Conservation (phyloP, 2,888 invertebrate species). For the Nezara viridula region DNA sequence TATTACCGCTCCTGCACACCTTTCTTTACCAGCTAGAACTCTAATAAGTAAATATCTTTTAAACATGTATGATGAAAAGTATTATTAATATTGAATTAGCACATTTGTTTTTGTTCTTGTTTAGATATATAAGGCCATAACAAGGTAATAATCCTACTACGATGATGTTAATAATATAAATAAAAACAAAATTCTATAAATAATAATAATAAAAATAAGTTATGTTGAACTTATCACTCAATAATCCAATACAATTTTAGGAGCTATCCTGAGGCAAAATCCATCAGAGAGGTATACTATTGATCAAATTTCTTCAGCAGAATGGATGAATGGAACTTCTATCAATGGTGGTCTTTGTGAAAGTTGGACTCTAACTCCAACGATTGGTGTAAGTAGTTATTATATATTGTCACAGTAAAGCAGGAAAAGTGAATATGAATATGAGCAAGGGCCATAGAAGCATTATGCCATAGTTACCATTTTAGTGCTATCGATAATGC, state of each 20-base stretch:
- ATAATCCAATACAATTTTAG: conserved; percentile 67
- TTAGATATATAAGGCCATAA: too few species aligned
- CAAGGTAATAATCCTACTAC: too few species aligned
- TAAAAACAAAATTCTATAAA: too few species aligned
- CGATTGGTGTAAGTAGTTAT: conserved; percentile 68
- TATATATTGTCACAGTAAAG: not conserved
- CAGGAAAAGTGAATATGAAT: not conserved
- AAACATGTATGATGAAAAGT: not conserved
- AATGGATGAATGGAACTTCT: conserved; percentile 72
- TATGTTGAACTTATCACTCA: too few species aligned
- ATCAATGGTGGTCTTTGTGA: conserved; percentile 65
- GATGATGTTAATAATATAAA: too few species aligned
- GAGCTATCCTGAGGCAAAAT: conserved; percentile 71
- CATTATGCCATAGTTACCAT: too few species aligned
- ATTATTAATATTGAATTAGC: not conserved
- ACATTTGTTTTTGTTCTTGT: not conserved
- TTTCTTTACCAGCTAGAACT: conserved; percentile 71
- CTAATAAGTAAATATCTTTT: conserved; percentile 70
- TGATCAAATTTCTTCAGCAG: conserved; percentile 71
- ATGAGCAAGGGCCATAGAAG: too few species aligned
- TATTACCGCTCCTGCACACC: conserved; percentile 73
- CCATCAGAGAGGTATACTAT: conserved; percentile 71
- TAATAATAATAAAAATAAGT: too few species aligned
- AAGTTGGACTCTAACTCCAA: conserved; percentile 66
- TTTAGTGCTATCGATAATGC: too few species aligned